Evolutionary conservation across 2,797 vertebrate species (phyloP).

Genomic region (Coracias cyanogaster): DNA sequence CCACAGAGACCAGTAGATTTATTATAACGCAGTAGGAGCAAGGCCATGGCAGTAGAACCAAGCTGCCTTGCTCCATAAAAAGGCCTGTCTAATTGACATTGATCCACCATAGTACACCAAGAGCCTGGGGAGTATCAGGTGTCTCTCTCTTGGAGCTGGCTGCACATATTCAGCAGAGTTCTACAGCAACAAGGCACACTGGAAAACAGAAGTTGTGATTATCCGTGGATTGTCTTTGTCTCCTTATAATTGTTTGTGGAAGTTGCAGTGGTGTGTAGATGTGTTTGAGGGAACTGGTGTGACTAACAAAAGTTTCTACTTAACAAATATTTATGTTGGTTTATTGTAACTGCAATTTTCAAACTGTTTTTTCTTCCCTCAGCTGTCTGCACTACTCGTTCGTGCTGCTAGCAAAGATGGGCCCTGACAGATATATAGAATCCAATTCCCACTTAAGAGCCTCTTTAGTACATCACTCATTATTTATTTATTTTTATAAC

Average conservation of each 20-base stretch:
- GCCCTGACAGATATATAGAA: background rate
- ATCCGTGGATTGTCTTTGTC: background rate
- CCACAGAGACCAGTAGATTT: background rate
- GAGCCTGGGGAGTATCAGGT: background rate
- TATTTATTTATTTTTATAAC: background rate
- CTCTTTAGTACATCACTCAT: background rate
- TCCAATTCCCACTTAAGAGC: background rate
- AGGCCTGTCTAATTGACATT: background rate
- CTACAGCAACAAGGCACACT: background rate
- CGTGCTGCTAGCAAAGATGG: background rate
- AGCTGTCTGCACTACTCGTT: background rate
- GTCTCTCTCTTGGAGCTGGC: background rate
- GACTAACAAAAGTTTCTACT: background rate
- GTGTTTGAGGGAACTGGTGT: background rate
- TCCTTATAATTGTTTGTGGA: background rate
- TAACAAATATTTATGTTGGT: background rate
- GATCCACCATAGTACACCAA: background rate
- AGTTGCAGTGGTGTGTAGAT: background rate
- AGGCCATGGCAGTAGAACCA: background rate
- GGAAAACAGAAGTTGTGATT: background rate
- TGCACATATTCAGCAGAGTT: background rate
- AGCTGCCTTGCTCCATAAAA: background rate
- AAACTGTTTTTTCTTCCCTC: background rate
- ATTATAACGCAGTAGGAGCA: background rate
- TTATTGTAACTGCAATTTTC: background rate